phyloP scores from a whole-genome alignment of 2,113 vertebrate species.

The Guaruba guarouba region DNA sequence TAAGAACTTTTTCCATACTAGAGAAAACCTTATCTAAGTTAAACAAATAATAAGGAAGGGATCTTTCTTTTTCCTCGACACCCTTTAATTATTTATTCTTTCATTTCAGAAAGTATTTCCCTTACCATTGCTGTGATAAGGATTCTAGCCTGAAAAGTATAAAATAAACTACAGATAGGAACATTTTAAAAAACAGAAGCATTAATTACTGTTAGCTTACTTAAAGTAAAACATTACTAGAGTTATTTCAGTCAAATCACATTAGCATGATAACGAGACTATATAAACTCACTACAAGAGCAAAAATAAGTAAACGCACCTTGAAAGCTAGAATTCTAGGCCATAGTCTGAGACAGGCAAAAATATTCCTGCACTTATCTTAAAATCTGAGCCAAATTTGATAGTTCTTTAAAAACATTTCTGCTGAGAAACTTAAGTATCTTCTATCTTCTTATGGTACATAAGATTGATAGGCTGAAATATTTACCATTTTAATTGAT shows the following conservation, averaged over 20 bases:
- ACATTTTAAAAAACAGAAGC: background rate
- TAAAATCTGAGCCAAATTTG: background rate
- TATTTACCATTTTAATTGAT: constrained; percentile 27
- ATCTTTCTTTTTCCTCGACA: background rate
- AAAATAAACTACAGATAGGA: background rate
- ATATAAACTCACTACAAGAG: background rate
- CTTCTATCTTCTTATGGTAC: background rate
- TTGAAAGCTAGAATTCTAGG: background rate
- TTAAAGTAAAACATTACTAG: background rate
- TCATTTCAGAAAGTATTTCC: background rate
- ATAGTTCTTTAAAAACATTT: background rate
- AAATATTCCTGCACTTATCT: background rate
- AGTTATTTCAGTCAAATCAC: background rate
- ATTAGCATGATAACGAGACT: background rate
- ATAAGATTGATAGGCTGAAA: background rate
- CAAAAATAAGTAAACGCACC: background rate
- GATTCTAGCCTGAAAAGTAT: background rate
- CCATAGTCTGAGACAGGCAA: background rate
- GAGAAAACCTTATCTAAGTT: background rate
- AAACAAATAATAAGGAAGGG: background rate
- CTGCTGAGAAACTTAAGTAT: background rate
- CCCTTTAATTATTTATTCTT: background rate
- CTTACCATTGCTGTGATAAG: background rate
- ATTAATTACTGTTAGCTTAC: background rate
- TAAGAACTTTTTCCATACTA: background rate